phyloP scores from a whole-genome alignment of 1,140 invertebrate species.

The Lamellibrachia luymesi region DNA sequence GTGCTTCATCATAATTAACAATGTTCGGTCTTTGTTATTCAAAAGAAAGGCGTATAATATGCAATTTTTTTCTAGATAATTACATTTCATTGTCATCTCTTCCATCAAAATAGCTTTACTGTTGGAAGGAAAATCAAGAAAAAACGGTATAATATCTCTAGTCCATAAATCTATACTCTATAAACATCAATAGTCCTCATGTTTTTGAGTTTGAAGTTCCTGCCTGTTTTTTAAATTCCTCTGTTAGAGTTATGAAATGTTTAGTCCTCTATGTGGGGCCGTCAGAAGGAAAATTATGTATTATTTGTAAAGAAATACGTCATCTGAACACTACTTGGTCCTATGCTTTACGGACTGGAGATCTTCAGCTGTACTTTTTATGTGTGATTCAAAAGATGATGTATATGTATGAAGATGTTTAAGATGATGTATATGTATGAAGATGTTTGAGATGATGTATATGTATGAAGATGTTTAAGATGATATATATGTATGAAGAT shows the following conservation, averaged over 20 bases:
- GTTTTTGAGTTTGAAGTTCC: neutral
- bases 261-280: neutral
- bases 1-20: neutral
- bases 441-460: neutral
- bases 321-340: neutral
- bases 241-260: neutral
- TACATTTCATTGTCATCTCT: neutral
- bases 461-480: neutral
- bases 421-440: neutral
- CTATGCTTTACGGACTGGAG: too few relatives aligned
- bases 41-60: neutral
- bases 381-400: neutral
- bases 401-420: neutral
- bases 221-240: too few relatives aligned
- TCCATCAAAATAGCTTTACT: neutral
- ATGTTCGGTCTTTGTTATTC: neutral
- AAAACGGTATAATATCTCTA: neutral
- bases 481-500: neutral
- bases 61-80: neutral
- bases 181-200: neutral
- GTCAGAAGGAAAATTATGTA: neutral
- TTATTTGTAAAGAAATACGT: neutral
- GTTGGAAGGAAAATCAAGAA: neutral
- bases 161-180: neutral
- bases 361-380: too few relatives aligned